Percentiles rank a stretch among this genome's conserved stretches.
Evolutionary conservation across 2,888 invertebrate species (phyloP).

Genomic region (Cheilosia scutellata): DNA sequence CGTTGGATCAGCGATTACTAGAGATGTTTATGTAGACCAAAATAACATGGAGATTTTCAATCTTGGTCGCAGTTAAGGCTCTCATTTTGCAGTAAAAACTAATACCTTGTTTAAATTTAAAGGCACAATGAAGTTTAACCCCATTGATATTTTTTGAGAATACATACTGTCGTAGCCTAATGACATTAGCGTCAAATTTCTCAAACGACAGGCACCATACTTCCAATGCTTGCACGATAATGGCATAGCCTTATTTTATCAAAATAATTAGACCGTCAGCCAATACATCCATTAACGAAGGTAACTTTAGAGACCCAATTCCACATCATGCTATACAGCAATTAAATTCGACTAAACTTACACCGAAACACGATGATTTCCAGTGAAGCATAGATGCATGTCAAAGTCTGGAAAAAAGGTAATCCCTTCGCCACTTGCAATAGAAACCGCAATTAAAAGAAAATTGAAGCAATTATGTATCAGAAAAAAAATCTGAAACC

Average conservation of each 20-base stretch:
- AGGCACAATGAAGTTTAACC: too few species aligned
- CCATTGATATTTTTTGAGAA: too few species aligned
- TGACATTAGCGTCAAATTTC: too few species aligned
- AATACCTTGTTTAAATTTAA: too few species aligned
- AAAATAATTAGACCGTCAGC: neutral
- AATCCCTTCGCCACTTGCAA: constrained; percentile 56
- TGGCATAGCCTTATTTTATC: too few species aligned
- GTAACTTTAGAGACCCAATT: neutral
- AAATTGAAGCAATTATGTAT: constrained; percentile 65
- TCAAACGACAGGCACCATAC: too few species aligned
- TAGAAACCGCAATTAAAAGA: constrained; percentile 66
- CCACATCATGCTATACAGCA: constrained; percentile 40
- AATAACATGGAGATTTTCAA: too few species aligned
- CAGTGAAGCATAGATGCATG: constrained; percentile 20
- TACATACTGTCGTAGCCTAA: too few species aligned
- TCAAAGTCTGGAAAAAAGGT: constrained; percentile 2
- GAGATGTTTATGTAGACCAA: too few species aligned
- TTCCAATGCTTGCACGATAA: neutral
- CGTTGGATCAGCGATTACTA: too few species aligned
- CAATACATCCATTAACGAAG: neutral
- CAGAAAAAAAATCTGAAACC: constrained; percentile 13
- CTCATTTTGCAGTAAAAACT: too few species aligned
- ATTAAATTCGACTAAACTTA: constrained; percentile 32
- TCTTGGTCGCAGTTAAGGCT: too few species aligned
- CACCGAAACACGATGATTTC: neutral